These are phyloP conservation scores for Parapsyche elsis DNA, from an alignment of 1,140 invertebrate species.

Conservation along the genomic window DNA sequence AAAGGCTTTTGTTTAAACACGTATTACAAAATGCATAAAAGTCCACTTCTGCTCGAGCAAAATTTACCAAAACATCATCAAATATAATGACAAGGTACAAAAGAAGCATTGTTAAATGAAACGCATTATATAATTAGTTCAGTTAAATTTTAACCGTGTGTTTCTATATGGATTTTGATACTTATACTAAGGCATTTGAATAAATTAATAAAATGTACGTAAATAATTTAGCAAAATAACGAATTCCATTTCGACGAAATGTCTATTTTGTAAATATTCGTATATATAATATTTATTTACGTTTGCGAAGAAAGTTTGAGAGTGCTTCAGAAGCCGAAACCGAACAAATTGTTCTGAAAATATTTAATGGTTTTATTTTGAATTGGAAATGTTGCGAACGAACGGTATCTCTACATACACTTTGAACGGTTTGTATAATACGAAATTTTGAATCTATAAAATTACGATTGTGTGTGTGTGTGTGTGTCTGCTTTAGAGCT, in stretches of 20 bases:
- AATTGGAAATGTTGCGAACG: slow-evolving; percentile 18
- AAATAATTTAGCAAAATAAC: neutral
- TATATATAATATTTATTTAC: neutral
- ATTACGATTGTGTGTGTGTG: neutral
- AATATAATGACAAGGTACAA: too few species aligned
- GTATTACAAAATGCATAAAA: too few species aligned
- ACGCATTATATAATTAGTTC: too few species aligned
- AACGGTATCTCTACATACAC: too few species aligned
- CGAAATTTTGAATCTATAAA: neutral
- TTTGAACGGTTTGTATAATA: slow-evolving; percentile 6
- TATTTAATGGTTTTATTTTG: slow-evolving; percentile 31
- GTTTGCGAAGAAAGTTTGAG: slow-evolving; percentile 18
- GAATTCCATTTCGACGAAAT: neutral
- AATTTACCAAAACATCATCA: too few species aligned
- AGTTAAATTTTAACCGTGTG: too few species aligned
- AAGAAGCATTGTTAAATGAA: too few species aligned
- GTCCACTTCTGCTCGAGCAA: too few species aligned
- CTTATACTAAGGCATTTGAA: too few species aligned
- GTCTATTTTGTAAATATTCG: neutral
- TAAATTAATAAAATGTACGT: neutral
- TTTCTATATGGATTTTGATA: too few species aligned
- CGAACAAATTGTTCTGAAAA: slow-evolving; percentile 26
- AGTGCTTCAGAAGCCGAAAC: slow-evolving; percentile 6
- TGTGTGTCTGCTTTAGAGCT: neutral
- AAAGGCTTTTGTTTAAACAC: too few species aligned